Percentiles rank a stretch among this genome's conserved stretches.
These are phyloP conservation scores for Pseudomyrmex pallidus DNA, from an alignment of 1,140 invertebrate species.

Conservation along the genomic window DNA sequence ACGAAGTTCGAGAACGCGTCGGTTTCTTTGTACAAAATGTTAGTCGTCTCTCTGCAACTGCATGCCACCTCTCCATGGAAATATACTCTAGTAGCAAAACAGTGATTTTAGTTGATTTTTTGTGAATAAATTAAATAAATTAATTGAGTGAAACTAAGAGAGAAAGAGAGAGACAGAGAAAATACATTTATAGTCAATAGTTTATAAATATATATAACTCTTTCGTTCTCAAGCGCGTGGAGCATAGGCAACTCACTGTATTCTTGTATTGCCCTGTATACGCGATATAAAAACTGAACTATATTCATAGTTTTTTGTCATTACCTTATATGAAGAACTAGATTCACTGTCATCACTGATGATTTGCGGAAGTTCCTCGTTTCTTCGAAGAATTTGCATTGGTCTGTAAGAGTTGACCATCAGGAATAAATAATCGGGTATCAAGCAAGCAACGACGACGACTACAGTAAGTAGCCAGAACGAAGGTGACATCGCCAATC, in stretches of 20 bases:
- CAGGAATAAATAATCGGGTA: slow-evolving; percentile 86
- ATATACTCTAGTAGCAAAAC: slow-evolving; percentile 3
- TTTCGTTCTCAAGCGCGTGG: no score
- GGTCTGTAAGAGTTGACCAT: slow-evolving; percentile 74
- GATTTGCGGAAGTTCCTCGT: slow-evolving; percentile 57
- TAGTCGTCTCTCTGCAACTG: slow-evolving; percentile 39
- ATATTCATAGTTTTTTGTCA: neutral
- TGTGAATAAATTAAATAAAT: no score
- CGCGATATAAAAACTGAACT: neutral
- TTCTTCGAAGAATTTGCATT: slow-evolving; percentile 60
- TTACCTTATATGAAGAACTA: slow-evolving; percentile 25
- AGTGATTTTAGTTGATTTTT: no score
- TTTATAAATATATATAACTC: no score
- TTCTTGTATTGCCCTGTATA: no score
- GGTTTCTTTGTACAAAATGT: neutral
- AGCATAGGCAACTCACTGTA: no score
- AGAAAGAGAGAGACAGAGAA: no score
- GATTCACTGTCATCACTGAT: slow-evolving; percentile 24
- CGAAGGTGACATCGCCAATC: slow-evolving; percentile 85
- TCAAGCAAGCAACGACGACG: slow-evolving; percentile 85
- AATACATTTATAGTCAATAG: no score
- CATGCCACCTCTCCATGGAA: slow-evolving; percentile 66
- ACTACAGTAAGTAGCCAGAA: slow-evolving; percentile 88
- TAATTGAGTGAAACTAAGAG: no score
- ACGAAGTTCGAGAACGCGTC: neutral